phyloP scores from a whole-genome alignment of 1,140 invertebrate species.

The Heliconius hewitsoni region DNA sequence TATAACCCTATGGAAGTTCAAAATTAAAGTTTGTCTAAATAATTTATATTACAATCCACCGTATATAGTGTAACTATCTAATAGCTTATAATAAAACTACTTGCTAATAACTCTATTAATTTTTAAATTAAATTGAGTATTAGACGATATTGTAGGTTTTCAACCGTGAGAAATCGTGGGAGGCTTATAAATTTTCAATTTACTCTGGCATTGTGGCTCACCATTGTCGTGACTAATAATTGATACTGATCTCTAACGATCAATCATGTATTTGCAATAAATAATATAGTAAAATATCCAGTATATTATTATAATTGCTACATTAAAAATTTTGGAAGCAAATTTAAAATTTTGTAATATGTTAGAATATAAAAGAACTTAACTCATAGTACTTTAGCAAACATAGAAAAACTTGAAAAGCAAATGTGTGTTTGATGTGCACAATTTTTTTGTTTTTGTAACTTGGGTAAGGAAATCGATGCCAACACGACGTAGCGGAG shows the following conservation, averaged over 20 bases:
- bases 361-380: background rate
- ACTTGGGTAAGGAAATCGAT: constrained; percentile 19
- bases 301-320: background rate
- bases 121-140: background rate
- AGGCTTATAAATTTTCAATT: constrained; percentile 9
- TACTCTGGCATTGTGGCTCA: constrained; percentile 1
- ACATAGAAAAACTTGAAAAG: background rate
- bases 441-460: background rate
- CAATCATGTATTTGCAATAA: background rate
- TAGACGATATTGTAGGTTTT: background rate
- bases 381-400: background rate
- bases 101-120: background rate
- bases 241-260: constrained; percentile 15
- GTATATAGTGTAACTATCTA: too few relatives aligned
- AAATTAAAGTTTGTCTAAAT: too few relatives aligned
- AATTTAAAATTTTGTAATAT: too few relatives aligned
- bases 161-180: constrained; percentile 15
- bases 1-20: too few relatives aligned
- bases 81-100: too few relatives aligned
- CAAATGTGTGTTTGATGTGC: background rate
- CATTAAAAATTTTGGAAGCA: background rate
- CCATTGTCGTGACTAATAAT: constrained; percentile 19
- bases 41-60: too few relatives aligned
- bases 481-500: background rate
- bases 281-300: background rate